Conservation (phyloP, 2,113 vertebrate species). For the Lepisosteus osseus region DNA sequence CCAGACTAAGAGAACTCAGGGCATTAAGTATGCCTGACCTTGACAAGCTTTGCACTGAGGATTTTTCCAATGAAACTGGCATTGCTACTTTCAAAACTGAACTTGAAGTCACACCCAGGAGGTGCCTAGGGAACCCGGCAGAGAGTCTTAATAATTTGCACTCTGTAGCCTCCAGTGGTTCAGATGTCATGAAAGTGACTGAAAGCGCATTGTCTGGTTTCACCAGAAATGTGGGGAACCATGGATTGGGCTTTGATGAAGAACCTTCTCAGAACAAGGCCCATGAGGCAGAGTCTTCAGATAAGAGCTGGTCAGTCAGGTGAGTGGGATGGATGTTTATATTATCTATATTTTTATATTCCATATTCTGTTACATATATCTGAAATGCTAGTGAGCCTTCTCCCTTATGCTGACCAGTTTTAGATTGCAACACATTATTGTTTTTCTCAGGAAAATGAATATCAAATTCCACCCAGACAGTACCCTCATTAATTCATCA, state of each 20-base stretch:
- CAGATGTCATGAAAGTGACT: conserved; percentile 26
- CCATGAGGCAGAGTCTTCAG: background rate
- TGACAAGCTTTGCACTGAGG: conserved; percentile 78
- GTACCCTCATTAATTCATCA: too few relatives aligned
- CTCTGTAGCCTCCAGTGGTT: conserved; percentile 13
- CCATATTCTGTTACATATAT: too few relatives aligned
- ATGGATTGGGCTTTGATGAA: conserved; percentile 34
- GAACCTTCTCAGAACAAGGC: conserved; percentile 23
- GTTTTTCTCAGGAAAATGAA: too few relatives aligned
- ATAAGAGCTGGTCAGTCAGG: conserved; percentile 80
- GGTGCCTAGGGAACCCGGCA: background rate
- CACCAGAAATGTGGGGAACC: conserved; percentile 25
- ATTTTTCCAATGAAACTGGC: conserved; percentile 41
- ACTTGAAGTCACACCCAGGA: conserved; percentile 54
- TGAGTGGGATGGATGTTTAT: conserved; percentile 43
- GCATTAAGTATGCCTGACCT: conserved; percentile 90
- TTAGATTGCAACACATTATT: too few relatives aligned
- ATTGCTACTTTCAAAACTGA: conserved; percentile 60
- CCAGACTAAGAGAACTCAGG: conserved; percentile 78
- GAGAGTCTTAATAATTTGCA: background rate
- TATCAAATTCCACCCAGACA: too few relatives aligned
- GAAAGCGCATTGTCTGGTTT: conserved; percentile 28
- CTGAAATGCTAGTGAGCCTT: too few relatives aligned
- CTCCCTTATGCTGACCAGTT: too few relatives aligned
- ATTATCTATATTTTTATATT: background rate